A percentile compares a stretch with the other conserved stretches of the same genome.
Conservation (phyloP, 2,797 vertebrate genomes). For the Takifugu ocellatus region DNA sequence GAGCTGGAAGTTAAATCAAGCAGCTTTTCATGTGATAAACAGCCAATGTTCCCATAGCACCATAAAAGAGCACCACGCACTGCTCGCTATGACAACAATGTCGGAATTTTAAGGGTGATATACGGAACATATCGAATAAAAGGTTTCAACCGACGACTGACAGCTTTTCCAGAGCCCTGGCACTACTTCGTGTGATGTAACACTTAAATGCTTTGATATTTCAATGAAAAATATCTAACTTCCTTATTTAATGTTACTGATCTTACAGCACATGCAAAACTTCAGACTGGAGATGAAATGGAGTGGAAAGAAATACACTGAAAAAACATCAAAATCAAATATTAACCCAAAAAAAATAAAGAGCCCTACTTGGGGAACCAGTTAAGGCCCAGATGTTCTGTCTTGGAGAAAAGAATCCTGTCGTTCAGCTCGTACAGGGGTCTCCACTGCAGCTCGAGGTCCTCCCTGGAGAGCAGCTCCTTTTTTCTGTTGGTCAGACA, state of each 20-base stretch:
- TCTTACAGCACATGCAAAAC: too few species aligned
- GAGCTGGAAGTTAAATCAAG: constrained; percentile 45
- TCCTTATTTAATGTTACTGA: too few species aligned
- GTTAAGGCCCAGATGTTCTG: constrained; percentile 95
- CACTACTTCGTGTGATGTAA: too few species aligned
- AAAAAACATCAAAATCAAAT: too few species aligned
- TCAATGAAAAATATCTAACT: too few species aligned
- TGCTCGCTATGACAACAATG: constrained; percentile 58
- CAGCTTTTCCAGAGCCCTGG: too few species aligned
- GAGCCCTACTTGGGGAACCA: constrained; percentile 96
- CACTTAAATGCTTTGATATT: too few species aligned
- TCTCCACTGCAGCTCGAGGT: constrained; percentile 93
- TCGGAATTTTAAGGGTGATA: constrained; percentile 16
- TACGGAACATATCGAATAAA: constrained; percentile 1
- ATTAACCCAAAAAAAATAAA: constrained; percentile 5
- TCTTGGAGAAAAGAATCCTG: constrained; percentile 95
- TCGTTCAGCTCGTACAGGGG: constrained; percentile 93
- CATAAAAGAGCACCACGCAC: constrained; percentile 79
- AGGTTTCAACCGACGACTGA: constrained; percentile 8
- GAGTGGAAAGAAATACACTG: too few species aligned
- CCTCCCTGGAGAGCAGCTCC: constrained; percentile 92
- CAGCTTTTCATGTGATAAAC: constrained; percentile 57
- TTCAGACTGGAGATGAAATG: too few species aligned
- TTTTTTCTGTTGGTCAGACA: constrained; percentile 81
- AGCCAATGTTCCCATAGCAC: constrained; percentile 73